Percentiles rank a stretch among this genome's conserved stretches.
Conservation (phyloP, 2,113 vertebrate genomes). For the Dicentrarchus labrax region DNA sequence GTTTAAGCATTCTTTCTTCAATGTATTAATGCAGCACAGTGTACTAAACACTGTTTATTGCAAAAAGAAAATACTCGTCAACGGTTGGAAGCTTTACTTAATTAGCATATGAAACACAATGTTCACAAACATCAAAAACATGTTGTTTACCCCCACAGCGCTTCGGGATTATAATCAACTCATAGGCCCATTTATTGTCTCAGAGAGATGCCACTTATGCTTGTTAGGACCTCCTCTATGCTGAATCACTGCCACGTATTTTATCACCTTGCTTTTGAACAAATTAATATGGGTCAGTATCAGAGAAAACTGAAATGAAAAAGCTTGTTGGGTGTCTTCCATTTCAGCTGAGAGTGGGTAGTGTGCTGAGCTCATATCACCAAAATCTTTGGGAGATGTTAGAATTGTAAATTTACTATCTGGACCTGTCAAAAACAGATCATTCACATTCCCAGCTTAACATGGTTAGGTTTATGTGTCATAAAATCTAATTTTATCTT, state of each 20-base stretch:
- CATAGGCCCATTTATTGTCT: constrained; percentile 34
- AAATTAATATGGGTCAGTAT: constrained; percentile 30
- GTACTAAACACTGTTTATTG: constrained; percentile 15
- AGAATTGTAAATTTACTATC: constrained; percentile 6
- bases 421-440: neutral
- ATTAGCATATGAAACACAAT: constrained; percentile 62
- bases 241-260: constrained; percentile 37
- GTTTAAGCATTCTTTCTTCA: neutral
- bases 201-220: constrained; percentile 35
- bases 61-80: constrained; percentile 29
- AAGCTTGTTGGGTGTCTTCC: neutral
- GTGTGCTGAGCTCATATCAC: constrained; percentile 9
- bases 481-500: neutral
- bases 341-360: neutral
- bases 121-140: constrained; percentile 52
- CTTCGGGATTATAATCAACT: constrained; percentile 47
- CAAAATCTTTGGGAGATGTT: constrained; percentile 17
- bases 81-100: constrained; percentile 12
- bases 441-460: constrained; percentile 17
- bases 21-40: neutral
- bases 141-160: constrained; percentile 53
- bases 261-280: constrained; percentile 18
- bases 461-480: neutral
- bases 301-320: constrained; percentile 8
- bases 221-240: constrained; percentile 31